Evolutionary conservation across 2,888 invertebrate genomes (phyloP), one percentile per base, ranked within the genome.

Genomic region (Drosophila nr. perissopoda): DNA sequence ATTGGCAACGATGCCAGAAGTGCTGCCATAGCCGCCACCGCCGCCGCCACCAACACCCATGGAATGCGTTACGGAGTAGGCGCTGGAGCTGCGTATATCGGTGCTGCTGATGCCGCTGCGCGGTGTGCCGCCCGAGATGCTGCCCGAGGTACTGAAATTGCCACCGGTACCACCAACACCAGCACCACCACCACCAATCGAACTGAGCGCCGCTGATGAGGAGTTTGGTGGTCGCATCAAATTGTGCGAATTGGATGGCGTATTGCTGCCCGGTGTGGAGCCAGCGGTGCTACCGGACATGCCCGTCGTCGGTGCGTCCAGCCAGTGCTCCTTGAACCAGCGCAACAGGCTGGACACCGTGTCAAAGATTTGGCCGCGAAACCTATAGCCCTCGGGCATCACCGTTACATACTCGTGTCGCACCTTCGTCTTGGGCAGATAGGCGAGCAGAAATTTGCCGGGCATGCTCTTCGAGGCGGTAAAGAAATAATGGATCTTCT

Each of bases 321-420:
- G 94, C 94, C 98, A 99, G 93, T 99, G 98, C 93, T 98, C 98
- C 92, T 99, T 99, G 93, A 99, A 99, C 99, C 99, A 99, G 72
- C 97, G 96, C 88, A 99, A 95, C 69, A 99, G 92, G 16, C 95
- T 94, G 75, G 92, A 93, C 0, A 93, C 73, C 2, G 97, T 96
- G 81, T 97, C 96, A 93, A 99, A 99, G 92, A 96, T 95, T 89
- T 98, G 96, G 78, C 96, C 96, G 31, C 99, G 94, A 93, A 98
- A 99, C 63, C 97, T 95, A 92, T 98, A 97, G 2, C 99, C 99
- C 79, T 99, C 98, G 0, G 98, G 97, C 4, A 96, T 96, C 0
- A 99, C 96, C 0, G 98, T 96, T 0, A 99, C 95, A 92, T 97
- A 99, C 93, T 99, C 99, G 93, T 99, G 99, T 1, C 97, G 95